Conservation (phyloP, 1,140 invertebrate species). For the Drosophila neocordata region DNA sequence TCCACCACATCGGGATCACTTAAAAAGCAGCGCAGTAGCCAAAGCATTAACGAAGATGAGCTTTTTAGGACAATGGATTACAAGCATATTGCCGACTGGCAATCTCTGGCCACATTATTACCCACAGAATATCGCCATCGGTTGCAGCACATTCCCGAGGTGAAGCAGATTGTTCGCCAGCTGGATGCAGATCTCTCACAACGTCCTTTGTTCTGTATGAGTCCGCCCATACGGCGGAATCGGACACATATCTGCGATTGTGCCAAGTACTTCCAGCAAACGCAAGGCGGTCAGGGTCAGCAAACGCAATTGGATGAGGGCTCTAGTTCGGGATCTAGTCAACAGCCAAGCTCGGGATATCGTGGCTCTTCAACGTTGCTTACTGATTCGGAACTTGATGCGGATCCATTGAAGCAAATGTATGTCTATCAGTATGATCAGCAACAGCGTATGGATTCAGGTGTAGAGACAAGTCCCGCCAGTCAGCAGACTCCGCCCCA, state of each 20-base stretch:
- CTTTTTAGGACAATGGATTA: conserved; percentile 90
- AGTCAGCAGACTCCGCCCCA: conserved; percentile 82
- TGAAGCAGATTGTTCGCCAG: conserved; percentile 68
- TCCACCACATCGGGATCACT: conserved; percentile 45
- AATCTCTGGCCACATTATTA: conserved; percentile 93
- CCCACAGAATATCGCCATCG: conserved; percentile 90
- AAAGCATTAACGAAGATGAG: conserved; percentile 89
- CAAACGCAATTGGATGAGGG: conserved; percentile 69
- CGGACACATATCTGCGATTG: conserved; percentile 86
- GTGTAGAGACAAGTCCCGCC: conserved; percentile 64
- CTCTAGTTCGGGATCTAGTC: conserved; percentile 89
- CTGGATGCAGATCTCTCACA: conserved; percentile 84
- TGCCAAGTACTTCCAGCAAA: conserved; percentile 82
- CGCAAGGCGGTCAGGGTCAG: conserved; percentile 26
- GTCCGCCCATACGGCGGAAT: conserved; percentile 85
- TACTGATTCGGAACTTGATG: conserved; percentile 88
- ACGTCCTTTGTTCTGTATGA: conserved; percentile 87
- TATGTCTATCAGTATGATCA: conserved; percentile 93
- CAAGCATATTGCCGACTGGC: conserved; percentile 94
- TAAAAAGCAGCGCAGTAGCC: conserved; percentile 87
- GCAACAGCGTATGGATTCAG: conserved; percentile 83
- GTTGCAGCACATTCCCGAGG: conserved; percentile 90
- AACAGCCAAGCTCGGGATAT: conserved; percentile 92
- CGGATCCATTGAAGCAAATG: conserved; percentile 83
- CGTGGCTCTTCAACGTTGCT: conserved; percentile 92